These are phyloP conservation scores for Ceriagrion tenellum DNA, from an alignment of 2,888 invertebrate species.

Conservation along the genomic window DNA sequence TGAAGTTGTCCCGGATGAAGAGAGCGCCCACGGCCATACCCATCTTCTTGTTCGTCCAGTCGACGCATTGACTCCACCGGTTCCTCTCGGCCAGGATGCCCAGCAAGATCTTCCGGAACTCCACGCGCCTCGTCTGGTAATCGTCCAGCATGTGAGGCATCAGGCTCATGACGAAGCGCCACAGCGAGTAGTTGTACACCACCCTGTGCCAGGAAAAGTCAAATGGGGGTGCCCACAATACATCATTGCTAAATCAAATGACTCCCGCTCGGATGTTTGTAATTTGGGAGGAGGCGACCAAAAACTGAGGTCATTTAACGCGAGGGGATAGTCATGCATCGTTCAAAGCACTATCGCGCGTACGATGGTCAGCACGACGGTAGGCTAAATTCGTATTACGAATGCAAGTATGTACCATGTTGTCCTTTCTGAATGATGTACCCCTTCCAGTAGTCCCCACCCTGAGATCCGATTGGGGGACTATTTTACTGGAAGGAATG, in stretches of 20 bases:
- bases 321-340: too few species aligned
- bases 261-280: neutral
- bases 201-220: slow-evolving; percentile 78
- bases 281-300: too few species aligned
- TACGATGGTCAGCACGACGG: too few species aligned
- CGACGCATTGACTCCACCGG: slow-evolving; percentile 90
- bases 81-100: slow-evolving; percentile 87
- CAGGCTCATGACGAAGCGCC: slow-evolving; percentile 87
- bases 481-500: too few species aligned
- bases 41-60: slow-evolving; percentile 91
- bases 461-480: too few species aligned
- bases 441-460: too few species aligned
- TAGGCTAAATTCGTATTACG: too few species aligned
- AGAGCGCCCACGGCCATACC: slow-evolving; percentile 93
- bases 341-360: too few species aligned
- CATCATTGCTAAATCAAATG: too few species aligned
- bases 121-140: slow-evolving; percentile 86
- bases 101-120: slow-evolving; percentile 86
- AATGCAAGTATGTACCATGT: too few species aligned
- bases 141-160: slow-evolving; percentile 89
- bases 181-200: slow-evolving; percentile 88
- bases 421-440: too few species aligned
- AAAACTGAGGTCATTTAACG: too few species aligned
- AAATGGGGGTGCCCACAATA: neutral
- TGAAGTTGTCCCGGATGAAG: slow-evolving; percentile 91